Evolutionary conservation across 2,797 vertebrate genomes (phyloP).

Genomic region (Phalanger gymnotis): DNA sequence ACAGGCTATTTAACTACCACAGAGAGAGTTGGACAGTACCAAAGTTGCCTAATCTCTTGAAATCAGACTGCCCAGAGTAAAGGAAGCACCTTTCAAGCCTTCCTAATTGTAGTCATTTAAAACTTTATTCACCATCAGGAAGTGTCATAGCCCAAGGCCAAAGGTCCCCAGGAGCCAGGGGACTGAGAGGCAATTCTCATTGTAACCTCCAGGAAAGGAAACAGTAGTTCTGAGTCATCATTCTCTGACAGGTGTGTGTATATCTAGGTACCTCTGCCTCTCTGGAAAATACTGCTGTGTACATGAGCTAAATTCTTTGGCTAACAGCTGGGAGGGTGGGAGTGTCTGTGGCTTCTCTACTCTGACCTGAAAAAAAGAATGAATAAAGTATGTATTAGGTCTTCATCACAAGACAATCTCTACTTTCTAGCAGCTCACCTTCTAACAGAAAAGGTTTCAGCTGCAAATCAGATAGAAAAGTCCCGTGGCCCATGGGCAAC

Average conservation of each 20-base stretch:
- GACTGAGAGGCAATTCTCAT: neutral
- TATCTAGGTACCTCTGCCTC: neutral
- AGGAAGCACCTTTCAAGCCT: neutral
- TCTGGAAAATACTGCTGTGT: neutral
- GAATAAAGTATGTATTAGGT: neutral
- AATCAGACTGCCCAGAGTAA: neutral
- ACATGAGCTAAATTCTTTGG: neutral
- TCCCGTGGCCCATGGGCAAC: neutral
- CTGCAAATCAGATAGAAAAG: neutral
- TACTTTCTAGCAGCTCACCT: neutral
- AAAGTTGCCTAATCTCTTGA: neutral
- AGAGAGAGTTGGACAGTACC: neutral
- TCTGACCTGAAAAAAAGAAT: neutral
- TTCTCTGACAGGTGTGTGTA: neutral
- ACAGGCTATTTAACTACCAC: neutral
- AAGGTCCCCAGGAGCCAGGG: neutral
- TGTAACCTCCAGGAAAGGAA: slow-evolving; percentile 10
- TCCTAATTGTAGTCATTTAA: neutral
- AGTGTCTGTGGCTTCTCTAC: neutral
- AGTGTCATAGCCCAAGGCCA: neutral
- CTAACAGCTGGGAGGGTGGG: neutral
- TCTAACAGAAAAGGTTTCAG: neutral
- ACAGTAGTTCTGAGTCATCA: neutral
- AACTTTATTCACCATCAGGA: neutral
- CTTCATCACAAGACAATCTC: neutral